A percentile compares a stretch with the other conserved stretches of the same genome.
Evolutionary conservation across 2,113 vertebrate species (phyloP).

Genomic region (Ceyx margarethae): DNA sequence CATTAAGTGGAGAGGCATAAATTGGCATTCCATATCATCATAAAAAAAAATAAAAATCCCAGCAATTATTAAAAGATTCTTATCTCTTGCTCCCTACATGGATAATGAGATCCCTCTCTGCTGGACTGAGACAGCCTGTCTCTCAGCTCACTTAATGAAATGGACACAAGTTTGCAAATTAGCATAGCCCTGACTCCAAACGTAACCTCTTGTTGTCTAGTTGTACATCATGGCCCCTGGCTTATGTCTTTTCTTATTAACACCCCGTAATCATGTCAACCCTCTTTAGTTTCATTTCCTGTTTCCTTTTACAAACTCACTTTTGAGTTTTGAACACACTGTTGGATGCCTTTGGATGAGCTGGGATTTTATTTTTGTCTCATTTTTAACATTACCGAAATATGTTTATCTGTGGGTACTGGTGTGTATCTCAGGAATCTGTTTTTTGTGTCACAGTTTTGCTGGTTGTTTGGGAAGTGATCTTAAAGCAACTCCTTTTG

Average conservation of each 20-base stretch:
- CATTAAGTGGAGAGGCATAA: conserved; percentile 71
- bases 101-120: conserved; percentile 85
- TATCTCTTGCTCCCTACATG: conserved; percentile 83
- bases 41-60: conserved; percentile 82
- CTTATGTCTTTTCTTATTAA: conserved; percentile 84
- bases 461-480: background rate
- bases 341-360: conserved; percentile 17
- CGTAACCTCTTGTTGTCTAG: conserved; percentile 82
- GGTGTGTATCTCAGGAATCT: background rate
- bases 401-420: background rate
- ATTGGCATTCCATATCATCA: conserved; percentile 83
- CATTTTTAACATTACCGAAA: background rate
- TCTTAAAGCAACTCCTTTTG: background rate
- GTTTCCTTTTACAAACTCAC: conserved; percentile 65
- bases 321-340: conserved; percentile 5
- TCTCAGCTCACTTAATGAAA: conserved; percentile 85
- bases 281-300: conserved; percentile 74
- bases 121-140: conserved; percentile 86
- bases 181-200: conserved; percentile 77
- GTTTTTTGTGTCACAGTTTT: background rate
- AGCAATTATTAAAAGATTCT: conserved; percentile 87
- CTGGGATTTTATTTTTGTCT: conserved; percentile 3
- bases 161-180: conserved; percentile 81
- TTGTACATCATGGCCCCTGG: conserved; percentile 81
- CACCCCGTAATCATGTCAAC: conserved; percentile 78